Base-by-base conservation (phyloP, 1,140 invertebrate species). In the Berghia stephanieae region DNA sequence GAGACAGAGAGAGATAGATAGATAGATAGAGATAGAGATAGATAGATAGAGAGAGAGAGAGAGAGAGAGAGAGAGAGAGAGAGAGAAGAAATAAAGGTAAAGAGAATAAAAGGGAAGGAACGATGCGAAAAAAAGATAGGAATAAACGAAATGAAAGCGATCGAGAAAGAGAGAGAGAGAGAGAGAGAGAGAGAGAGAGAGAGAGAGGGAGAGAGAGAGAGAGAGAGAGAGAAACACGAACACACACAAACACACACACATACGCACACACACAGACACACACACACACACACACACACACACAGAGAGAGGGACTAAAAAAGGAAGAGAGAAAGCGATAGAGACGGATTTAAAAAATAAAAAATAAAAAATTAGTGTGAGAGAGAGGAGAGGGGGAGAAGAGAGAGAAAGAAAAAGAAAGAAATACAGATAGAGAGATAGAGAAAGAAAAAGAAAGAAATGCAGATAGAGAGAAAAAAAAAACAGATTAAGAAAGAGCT, bases 301-400 rank as follows among this genome's bases (percentile, higher is more conserved):
- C 5, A 60, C 5, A 60, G 5, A 60, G 55, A 21, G 55, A 60
- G 55, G 5, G 55, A 60, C 21, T 60, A 60, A 21, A 60, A 49
- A n/a, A 49, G n/a, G 46, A 49, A 49, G 46, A 49, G n/a, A 49
- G 46, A 13, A 49, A n/a, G n/a, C n/a, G n/a, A n/a, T n/a, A n/a
- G n/a, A n/a, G n/a, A n/a, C n/a, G n/a, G n/a, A n/a, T n/a, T n/a
- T n/a, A n/a, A n/a, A n/a, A n/a, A n/a, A n/a, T n/a, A n/a, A n/a
- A n/a, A n/a, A n/a, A n/a, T n/a, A n/a, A n/a, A 31, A 67, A 43
- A 70, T 46, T 43, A 40, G 18, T 70, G 68, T 67, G 36, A 3
- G 18, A 18, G 18, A 40, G 63, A n/a, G 63, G 38, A 1, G 63
- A 38, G 38, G 63, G 42, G 38, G 3, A 40, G 4, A 67, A 38